phyloP scores from a whole-genome alignment of 2,888 invertebrate species.

The Teleiodes luculella region DNA sequence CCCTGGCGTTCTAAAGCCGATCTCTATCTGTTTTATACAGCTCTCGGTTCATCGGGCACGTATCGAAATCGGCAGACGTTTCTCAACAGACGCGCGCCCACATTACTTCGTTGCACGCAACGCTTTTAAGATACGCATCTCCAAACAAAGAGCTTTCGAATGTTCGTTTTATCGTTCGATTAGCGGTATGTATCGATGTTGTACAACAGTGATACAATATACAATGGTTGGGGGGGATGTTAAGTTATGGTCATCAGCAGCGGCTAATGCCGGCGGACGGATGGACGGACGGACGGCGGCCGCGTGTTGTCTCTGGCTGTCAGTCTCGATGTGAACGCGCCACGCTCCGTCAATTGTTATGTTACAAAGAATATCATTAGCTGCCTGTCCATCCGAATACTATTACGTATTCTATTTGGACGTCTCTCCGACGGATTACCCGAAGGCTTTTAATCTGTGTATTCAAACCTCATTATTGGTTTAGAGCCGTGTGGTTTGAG shows the following conservation, averaged over 20 bases:
- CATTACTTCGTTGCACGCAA: constrained; percentile 16
- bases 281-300: not conserved
- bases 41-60: not conserved
- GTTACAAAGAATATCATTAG: constrained; percentile 12
- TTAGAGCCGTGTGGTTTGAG: not conserved
- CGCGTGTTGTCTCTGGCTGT: constrained; percentile 7
- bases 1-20: not conserved
- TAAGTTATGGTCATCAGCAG: not conserved
- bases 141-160: constrained; percentile 22
- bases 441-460: not conserved
- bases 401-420: constrained; percentile 2
- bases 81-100: constrained; percentile 9
- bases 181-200: constrained; percentile 10
- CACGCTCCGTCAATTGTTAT: constrained; percentile 3
- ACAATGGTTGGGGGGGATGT: not conserved
- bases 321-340: constrained; percentile 2
- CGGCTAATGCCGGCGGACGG: not conserved
- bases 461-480: constrained; percentile 3
- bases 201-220: constrained; percentile 8
- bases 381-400: constrained; percentile 8
- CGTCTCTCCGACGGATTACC: not conserved
- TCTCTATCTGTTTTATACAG: constrained; percentile 3
- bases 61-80: constrained; percentile 9
- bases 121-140: constrained; percentile 27
- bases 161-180: constrained; percentile 11